A percentile compares a stretch with the other conserved stretches of the same genome.
These are phyloP conservation scores for Bombus pyrosoma DNA, from an alignment of 1,140 invertebrate species.

Conservation along the genomic window DNA sequence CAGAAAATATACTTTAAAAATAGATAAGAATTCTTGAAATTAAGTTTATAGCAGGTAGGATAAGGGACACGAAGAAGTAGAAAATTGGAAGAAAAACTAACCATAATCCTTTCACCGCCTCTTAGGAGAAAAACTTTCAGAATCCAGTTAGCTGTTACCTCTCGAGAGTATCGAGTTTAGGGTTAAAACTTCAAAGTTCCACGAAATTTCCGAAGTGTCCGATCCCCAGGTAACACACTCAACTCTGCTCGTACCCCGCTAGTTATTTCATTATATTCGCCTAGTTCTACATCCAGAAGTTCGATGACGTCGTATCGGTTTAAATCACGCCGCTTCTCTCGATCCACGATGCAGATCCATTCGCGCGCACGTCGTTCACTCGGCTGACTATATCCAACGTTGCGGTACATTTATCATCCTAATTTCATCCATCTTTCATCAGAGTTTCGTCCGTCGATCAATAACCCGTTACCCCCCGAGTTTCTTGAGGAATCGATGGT, in stretches of 20 bases:
- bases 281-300: neutral
- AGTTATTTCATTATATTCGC: neutral
- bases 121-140: neutral
- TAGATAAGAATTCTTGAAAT: neutral
- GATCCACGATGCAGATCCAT: neutral
- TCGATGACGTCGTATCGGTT: neutral
- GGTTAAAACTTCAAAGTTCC: neutral
- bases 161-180: neutral
- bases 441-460: slow-evolving; percentile 5
- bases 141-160: neutral
- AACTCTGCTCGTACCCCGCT: neutral
- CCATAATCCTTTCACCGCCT: neutral
- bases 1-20: neutral
- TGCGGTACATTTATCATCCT: slow-evolving; percentile 15
- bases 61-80: neutral
- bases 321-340: neutral
- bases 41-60: neutral
- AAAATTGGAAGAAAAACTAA: neutral
- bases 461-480: neutral
- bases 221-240: neutral
- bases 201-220: neutral
- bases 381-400: too few species aligned
- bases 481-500: neutral
- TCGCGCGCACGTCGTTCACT: neutral
- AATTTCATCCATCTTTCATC: slow-evolving; percentile 32